Evolutionary conservation across 2,113 vertebrate genomes (phyloP), one percentile per base, ranked within the genome.

Genomic region (Lamprotornis superbus): DNA sequence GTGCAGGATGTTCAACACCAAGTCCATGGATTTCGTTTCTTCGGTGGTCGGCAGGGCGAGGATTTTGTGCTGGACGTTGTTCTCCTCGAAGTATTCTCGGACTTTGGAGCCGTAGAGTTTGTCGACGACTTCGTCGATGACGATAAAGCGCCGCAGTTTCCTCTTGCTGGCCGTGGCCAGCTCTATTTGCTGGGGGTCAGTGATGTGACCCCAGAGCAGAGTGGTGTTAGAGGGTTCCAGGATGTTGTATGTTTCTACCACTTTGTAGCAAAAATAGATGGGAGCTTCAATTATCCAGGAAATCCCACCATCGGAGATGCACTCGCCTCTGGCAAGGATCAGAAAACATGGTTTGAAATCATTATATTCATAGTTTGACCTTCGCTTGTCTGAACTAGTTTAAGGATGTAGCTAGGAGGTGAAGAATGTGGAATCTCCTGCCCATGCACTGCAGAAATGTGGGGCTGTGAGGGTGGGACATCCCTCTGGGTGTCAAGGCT

Each of bases 11-110:
- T 96, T 97, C 93, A 98, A 50, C 37, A 97, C 98, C 76, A 98
- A 80, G 21, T 98, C 98, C 97, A 98, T 98, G 69, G 98, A 98
- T 96, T 98, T 98, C 0, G 98, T 98, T 94, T 98, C 98, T 78
- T 99, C 98, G 0, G 98, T 98, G 80, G 98, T 98, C 2, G 98
- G 97, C 68, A 98, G 92, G 40, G 98, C 70, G 2, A 98, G 95
- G 79, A 98, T 97, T 93, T 97, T 98, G 95, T 97, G 97, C 31
- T 97, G 69, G 52, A 98, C 98, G 1, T 98, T 94, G 35, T 98
- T 97, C 70, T 96, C 69, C 53, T 98, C 91, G 7, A 98, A 97
- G 96, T 98, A 98, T 11, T 95, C 69, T 21, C 94, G 90, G 50
- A 98, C 95, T 93, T 94, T 88, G 56, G 95, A 47, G 59, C 98